These are phyloP conservation scores for Caenorhabditis auriculariae DNA, from an alignment of 2,888 invertebrate species.

Conservation along the genomic window DNA sequence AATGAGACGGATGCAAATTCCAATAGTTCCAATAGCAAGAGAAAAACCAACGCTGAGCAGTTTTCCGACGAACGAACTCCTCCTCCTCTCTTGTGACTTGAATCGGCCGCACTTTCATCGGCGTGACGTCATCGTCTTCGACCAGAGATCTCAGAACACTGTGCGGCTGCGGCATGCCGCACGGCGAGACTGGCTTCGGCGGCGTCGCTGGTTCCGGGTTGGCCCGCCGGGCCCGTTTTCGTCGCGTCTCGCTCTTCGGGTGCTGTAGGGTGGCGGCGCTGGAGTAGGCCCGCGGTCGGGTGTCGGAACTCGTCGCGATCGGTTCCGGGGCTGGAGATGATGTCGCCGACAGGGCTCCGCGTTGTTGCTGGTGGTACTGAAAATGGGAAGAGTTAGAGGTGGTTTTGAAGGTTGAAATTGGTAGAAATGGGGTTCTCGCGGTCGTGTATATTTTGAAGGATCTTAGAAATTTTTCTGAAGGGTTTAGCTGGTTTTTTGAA, in stretches of 20 bases:
- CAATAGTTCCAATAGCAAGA: too few relatives aligned
- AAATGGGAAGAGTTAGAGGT: too few relatives aligned
- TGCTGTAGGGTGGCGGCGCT: constrained; percentile 38
- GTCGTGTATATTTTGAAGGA: too few relatives aligned
- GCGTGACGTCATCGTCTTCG: constrained; percentile 22
- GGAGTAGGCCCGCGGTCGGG: constrained; percentile 38
- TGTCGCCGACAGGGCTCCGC: constrained; percentile 7
- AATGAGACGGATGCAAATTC: too few relatives aligned
- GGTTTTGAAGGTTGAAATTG: too few relatives aligned
- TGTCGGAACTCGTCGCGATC: constrained; percentile 9
- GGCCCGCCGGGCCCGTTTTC: constrained; percentile 24
- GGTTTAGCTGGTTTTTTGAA: too few relatives aligned
- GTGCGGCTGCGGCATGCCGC: not conserved
- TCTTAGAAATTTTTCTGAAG: too few relatives aligned
- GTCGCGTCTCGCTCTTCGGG: constrained; percentile 14
- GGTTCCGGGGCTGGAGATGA: constrained; percentile 6
- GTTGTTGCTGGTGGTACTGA: constrained; percentile 19
- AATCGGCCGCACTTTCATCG: constrained; percentile 20
- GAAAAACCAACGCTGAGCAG: too few relatives aligned
- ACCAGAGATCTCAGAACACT: constrained; percentile 25
- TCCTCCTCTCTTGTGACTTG: constrained; percentile 24
- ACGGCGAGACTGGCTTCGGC: constrained; percentile 3
- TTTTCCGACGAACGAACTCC: constrained; percentile 19
- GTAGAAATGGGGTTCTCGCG: too few relatives aligned
- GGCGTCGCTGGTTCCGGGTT: constrained; percentile 1